A percentile compares a stretch with the other conserved stretches of the same genome.
Evolutionary conservation across 2,797 vertebrate species (phyloP).

Genomic region (Melanotaenia trifasciata): DNA sequence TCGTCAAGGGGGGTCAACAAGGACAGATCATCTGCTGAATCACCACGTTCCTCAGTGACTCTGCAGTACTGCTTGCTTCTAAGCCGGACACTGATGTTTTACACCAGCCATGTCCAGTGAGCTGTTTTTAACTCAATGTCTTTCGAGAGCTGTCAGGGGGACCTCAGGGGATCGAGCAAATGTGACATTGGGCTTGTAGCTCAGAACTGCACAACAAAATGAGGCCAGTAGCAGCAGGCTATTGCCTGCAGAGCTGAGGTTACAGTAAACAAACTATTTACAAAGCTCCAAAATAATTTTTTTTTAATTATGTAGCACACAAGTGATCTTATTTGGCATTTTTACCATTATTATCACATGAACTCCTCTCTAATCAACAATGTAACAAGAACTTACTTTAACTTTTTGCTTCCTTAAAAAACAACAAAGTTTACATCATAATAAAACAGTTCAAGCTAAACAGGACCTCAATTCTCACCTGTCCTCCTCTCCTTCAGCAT

Average conservation of each 20-base stretch:
- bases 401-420: no score
- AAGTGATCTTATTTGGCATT: no score
- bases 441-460: slow-evolving; percentile 1
- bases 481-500: slow-evolving; percentile 94
- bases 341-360: no score
- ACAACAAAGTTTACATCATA: neutral
- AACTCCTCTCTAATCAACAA: no score
- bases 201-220: slow-evolving; percentile 11
- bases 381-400: no score
- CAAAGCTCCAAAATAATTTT: neutral
- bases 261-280: neutral
- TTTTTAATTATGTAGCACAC: neutral
- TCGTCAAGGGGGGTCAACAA: slow-evolving; percentile 3
- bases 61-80: slow-evolving; percentile 40
- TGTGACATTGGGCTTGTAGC: slow-evolving; percentile 17
- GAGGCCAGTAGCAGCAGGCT: neutral
- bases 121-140: neutral
- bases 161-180: slow-evolving; percentile 12
- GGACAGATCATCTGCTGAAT: slow-evolving; percentile 54
- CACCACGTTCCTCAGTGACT: slow-evolving; percentile 53
- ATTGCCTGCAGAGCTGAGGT: neutral
- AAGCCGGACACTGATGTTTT: slow-evolving; percentile 35
- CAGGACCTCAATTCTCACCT: slow-evolving; percentile 85
- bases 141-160: slow-evolving; percentile 6
- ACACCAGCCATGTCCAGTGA: slow-evolving; percentile 17